These are phyloP conservation scores for Parochlus steinenii DNA, from an alignment of 2,888 invertebrate genomes.

Conservation along the genomic window DNA sequence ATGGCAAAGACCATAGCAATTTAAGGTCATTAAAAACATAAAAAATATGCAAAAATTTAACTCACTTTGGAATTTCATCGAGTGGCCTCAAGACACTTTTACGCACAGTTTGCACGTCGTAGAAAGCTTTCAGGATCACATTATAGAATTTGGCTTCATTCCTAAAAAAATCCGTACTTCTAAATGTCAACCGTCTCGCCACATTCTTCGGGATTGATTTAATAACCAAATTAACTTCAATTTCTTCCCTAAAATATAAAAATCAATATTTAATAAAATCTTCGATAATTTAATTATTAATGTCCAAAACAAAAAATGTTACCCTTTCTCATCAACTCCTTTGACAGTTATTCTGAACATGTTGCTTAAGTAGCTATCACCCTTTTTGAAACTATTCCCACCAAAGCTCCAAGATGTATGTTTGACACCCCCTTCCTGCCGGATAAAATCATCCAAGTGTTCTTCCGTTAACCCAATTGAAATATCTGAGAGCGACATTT, in stretches of 20 bases:
- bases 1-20: too few species aligned
- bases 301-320: conserved; percentile 5
- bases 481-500: conserved; percentile 22
- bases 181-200: conserved; percentile 43
- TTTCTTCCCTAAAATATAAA: conserved; percentile 15
- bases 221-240: conserved; percentile 38
- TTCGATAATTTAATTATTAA: background rate
- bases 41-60: conserved; percentile 24
- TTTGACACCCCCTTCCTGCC: conserved; percentile 23
- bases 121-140: conserved; percentile 23
- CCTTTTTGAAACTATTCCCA: conserved; percentile 35
- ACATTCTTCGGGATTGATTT: conserved; percentile 49
- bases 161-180: conserved; percentile 47
- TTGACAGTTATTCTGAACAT: conserved; percentile 40
- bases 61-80: conserved; percentile 30
- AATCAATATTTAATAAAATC: background rate
- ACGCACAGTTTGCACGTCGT: conserved; percentile 9
- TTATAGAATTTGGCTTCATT: conserved; percentile 54
- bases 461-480: conserved; percentile 28
- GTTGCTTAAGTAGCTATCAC: conserved; percentile 53
- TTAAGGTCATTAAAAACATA: too few species aligned
- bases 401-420: conserved; percentile 29
- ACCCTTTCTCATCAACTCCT: conserved; percentile 24
- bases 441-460: conserved; percentile 28
- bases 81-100: conserved; percentile 31